Evolutionary conservation across 2,797 vertebrate genomes (phyloP).

Genomic region (Eospalax fontanierii): DNA sequence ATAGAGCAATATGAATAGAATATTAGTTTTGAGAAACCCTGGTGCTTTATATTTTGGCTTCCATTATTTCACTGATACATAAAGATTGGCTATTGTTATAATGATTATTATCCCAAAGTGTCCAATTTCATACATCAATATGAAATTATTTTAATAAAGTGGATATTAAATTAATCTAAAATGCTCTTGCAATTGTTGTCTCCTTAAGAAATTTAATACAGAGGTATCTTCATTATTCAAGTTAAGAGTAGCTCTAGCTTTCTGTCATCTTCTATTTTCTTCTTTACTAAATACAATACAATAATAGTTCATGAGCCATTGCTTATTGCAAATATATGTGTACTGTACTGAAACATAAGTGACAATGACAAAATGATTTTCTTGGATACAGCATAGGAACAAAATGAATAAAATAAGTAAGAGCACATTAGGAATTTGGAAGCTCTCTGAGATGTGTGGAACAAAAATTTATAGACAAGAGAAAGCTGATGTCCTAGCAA

Average conservation of each 20-base stretch:
- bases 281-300: not conserved
- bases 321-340: not conserved
- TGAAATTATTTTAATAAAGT: not conserved
- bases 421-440: not conserved
- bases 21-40: conserved; percentile 20
- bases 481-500: not conserved
- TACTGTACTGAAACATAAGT: not conserved
- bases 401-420: not conserved
- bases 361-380: not conserved
- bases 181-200: not conserved
- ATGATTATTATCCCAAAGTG: not conserved
- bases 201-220: not conserved
- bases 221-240: not conserved
- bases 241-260: not conserved
- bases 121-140: not conserved
- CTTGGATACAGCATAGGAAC: not conserved
- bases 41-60: conserved; percentile 1
- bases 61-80: not conserved
- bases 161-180: not conserved
- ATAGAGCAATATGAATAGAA: not conserved
- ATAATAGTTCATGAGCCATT: not conserved
- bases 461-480: not conserved
- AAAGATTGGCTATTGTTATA: not conserved
- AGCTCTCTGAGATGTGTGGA: not conserved
- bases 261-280: not conserved